Percentiles rank a stretch among this genome's conserved stretches.
phyloP scores from a whole-genome alignment of 2,113 vertebrate genomes.

The Melanerpes aurifrons region DNA sequence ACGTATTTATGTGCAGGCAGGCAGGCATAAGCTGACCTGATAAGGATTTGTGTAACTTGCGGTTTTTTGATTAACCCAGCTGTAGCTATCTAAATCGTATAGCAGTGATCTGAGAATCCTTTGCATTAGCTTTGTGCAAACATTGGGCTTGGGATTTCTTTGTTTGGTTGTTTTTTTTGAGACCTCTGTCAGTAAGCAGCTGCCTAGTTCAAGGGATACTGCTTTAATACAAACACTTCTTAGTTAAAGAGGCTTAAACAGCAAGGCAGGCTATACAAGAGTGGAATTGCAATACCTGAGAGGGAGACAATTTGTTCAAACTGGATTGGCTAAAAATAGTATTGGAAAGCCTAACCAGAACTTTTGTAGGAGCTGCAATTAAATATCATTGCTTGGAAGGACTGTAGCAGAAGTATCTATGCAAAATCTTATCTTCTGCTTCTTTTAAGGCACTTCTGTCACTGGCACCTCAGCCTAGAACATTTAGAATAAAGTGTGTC shows the following conservation, averaged over 20 bases:
- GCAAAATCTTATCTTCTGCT: neutral
- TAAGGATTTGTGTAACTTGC: neutral
- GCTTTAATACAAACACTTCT: neutral
- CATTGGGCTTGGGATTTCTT: neutral
- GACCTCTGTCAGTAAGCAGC: neutral
- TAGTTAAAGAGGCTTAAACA: neutral
- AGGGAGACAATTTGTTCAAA: neutral
- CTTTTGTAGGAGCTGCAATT: neutral
- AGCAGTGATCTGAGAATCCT: neutral
- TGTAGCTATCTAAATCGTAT: neutral
- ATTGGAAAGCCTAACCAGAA: neutral
- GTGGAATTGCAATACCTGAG: neutral
- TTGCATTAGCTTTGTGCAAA: neutral
- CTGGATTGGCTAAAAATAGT: neutral
- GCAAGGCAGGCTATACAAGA: fast-evolving
- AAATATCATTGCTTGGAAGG: neutral
- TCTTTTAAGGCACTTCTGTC: neutral
- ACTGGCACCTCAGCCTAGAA: neutral
- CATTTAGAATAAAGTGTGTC: neutral
- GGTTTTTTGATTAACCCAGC: neutral
- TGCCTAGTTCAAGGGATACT: neutral
- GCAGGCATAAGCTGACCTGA: neutral
- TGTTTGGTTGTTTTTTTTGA: neutral
- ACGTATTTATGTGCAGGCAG: neutral
- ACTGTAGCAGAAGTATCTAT: neutral